Base-by-base conservation (phyloP, 2,888 invertebrate genomes). In the Hedychridium roseum region DNA sequence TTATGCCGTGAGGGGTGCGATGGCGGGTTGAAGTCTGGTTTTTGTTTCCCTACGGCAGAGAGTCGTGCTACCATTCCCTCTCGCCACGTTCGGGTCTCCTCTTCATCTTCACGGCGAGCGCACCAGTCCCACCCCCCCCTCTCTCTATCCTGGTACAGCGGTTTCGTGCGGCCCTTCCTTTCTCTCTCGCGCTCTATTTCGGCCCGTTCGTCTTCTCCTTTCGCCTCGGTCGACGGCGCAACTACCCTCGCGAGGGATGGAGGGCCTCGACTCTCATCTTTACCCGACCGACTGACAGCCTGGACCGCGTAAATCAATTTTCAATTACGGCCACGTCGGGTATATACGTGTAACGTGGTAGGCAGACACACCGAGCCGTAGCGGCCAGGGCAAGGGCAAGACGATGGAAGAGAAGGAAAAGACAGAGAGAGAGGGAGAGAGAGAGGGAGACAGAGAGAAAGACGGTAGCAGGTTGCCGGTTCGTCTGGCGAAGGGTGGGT, bases 241-340 rank as follows among this genome's bases (percentile, higher is more conserved):
- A 44, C 57, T 48, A 60, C 54, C 57, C 60, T 41, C 52, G 30
- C 53, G 48, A 49, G 41, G 53, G 37, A 48, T 49, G 36, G 44
- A 30, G 47, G 63, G 50, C 31, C 57, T 61, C 65, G 57, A 54
- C 57, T 61, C 68, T 71, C 74, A 69, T 75, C 74, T 74, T 73
- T 71, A 61, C 64, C 64, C 64, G 57, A 64, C 63, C 70, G 67
- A 72, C 76, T 78, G 78, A 78, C 78, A 75, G 75, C 64, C 70
- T 70, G 74, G 74, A 76, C 77, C 78, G 73, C 78, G 78, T 80
- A 80, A 80, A 80, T 80, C 80, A 80, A 79, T 80, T 80, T 80
- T 80, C 80, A 80, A 80, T 80, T 80, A 80, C 74, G 74, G 69
- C 70, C 70, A 67, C 69, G 68, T n/a, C n/a, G n/a, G n/a, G n/a